phyloP scores from a whole-genome alignment of 2,888 invertebrate species.

The Drosophila setosimentum region DNA sequence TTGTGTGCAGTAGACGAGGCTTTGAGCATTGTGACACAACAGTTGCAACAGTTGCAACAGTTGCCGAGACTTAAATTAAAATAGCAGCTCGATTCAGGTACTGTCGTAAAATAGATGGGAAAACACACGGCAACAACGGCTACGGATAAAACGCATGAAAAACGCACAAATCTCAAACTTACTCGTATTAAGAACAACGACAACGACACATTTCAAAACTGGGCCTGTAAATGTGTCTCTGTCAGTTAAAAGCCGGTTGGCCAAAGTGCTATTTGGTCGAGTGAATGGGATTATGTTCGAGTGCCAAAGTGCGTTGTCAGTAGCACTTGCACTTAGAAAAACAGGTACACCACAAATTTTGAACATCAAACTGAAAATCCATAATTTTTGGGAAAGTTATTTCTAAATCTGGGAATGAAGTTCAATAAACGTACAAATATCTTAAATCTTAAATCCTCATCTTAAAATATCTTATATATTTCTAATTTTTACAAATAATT shows the following conservation, averaged over 20 bases:
- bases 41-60: neutral
- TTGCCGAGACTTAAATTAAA: neutral
- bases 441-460: too few species aligned
- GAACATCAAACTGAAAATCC: neutral
- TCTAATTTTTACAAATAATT: too few species aligned
- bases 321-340: constrained; percentile 2
- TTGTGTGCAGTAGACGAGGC: neutral
- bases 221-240: constrained; percentile 9
- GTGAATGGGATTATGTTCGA: constrained; percentile 34
- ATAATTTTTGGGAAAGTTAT: neutral
- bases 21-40: neutral
- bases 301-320: constrained; percentile 52
- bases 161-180: constrained; percentile 42
- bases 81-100: neutral
- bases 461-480: too few species aligned
- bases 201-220: constrained; percentile 1
- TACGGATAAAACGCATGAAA: neutral
- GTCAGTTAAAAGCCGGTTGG: neutral
- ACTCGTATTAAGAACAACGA: constrained; percentile 14
- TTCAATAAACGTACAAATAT: too few species aligned
- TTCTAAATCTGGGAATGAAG: neutral
- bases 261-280: constrained; percentile 40
- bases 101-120: neutral
- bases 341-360: neutral
- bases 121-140: neutral